Percentiles rank a stretch among this genome's conserved stretches.
phyloP scores from a whole-genome alignment of 2,113 vertebrate species.

The Chiloscyllium plagiosum region DNA sequence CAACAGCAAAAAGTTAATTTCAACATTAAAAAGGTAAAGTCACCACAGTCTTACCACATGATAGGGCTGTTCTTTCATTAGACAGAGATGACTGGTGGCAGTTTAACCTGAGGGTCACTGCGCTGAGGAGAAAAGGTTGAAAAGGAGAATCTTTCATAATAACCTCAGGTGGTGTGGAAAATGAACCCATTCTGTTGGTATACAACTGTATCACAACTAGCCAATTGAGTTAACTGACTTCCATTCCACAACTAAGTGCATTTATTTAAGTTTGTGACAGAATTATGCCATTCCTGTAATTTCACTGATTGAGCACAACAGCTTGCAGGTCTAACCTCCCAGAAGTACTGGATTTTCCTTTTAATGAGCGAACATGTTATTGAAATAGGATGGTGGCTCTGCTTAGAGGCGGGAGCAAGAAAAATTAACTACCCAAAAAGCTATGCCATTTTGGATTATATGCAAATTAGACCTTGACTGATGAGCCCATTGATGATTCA shows the following conservation, averaged over 20 bases:
- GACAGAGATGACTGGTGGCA: no score
- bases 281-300: not conserved
- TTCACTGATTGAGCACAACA: not conserved
- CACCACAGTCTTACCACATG: no score
- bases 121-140: no score
- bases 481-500: not conserved
- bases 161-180: no score
- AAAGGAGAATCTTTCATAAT: no score
- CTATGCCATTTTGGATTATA: not conserved
- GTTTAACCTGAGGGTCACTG: no score
- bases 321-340: not conserved
- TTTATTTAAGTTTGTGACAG: not conserved
- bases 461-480: not conserved
- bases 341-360: not conserved
- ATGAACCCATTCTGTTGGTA: no score
- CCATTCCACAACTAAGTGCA: not conserved
- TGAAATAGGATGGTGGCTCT: not conserved
- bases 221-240: not conserved
- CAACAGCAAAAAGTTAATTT: no score
- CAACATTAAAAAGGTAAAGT: no score
- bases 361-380: not conserved
- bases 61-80: no score
- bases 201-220: no score
- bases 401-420: not conserved
- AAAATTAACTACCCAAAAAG: not conserved